Conservation (phyloP, 1,140 invertebrate genomes). For the Hyposmocoma kahamanoa region DNA sequence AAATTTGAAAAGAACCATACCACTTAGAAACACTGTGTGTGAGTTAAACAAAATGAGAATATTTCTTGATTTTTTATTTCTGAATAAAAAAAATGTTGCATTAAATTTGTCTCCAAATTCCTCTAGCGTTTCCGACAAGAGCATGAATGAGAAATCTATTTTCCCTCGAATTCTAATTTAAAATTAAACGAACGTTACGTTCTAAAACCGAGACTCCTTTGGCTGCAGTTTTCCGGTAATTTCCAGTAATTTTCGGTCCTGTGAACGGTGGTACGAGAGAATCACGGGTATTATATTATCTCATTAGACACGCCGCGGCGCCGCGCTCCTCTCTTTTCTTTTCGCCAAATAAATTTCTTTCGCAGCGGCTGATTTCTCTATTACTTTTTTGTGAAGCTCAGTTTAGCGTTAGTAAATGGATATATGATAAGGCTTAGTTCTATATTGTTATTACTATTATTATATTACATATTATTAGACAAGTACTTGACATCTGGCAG, state of each 20-base stretch:
- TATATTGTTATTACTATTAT: too few species aligned
- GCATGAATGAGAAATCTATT: background rate
- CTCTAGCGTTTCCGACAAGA: too few species aligned
- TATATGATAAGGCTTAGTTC: background rate
- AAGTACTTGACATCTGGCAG: too few species aligned
- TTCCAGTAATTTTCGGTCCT: slow-evolving; percentile 56
- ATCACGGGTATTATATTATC: slow-evolving; percentile 71
- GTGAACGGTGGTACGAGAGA: slow-evolving; percentile 50
- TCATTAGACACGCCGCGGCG: slow-evolving; percentile 64
- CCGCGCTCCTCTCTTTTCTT: slow-evolving; percentile 48
- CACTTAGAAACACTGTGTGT: too few species aligned
- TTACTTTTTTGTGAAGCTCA: slow-evolving; percentile 31
- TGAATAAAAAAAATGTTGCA: too few species aligned
- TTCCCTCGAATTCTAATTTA: background rate
- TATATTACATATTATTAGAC: too few species aligned
- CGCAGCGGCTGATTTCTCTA: slow-evolving; percentile 51
- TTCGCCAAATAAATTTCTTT: slow-evolving; percentile 67
- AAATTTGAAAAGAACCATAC: too few species aligned
- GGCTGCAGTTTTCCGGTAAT: slow-evolving; percentile 55
- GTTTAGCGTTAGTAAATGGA: slow-evolving; percentile 1
- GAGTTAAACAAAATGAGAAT: too few species aligned
- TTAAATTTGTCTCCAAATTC: too few species aligned
- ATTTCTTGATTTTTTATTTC: too few species aligned
- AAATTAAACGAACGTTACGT: slow-evolving; percentile 24
- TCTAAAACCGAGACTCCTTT: slow-evolving; percentile 35